phyloP scores from a whole-genome alignment of 1,140 invertebrate genomes.

The Adoxophyes honmai region DNA sequence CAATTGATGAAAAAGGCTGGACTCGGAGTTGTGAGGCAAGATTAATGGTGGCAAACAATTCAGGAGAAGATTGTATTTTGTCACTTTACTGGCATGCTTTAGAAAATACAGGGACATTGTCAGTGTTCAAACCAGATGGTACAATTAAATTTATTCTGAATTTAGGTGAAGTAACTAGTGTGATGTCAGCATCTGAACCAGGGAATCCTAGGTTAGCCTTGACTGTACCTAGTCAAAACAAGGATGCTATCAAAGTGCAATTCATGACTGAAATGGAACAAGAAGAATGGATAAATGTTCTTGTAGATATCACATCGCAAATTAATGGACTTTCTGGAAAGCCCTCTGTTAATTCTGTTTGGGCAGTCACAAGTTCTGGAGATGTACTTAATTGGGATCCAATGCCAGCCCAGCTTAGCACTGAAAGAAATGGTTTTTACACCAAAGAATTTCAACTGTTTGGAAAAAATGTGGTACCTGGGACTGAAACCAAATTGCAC shows the following conservation, averaged over 20 bases:
- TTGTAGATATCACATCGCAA: conserved; percentile 83
- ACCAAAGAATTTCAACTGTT: conserved; percentile 84
- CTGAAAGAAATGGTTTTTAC: conserved; percentile 71
- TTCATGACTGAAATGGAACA: conserved; percentile 88
- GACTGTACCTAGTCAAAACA: conserved; percentile 81
- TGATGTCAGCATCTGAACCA: conserved; percentile 86
- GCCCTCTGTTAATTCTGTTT: conserved; percentile 84
- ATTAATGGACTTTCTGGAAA: conserved; percentile 83
- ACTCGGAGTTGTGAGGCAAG: conserved; percentile 87
- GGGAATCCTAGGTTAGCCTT: conserved; percentile 84
- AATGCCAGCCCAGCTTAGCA: conserved; percentile 64
- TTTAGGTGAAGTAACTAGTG: conserved; percentile 85
- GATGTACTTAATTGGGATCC: conserved; percentile 90
- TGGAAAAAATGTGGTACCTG: conserved; percentile 79
- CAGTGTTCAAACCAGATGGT: conserved; percentile 86
- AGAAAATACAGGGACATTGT: conserved; percentile 85
- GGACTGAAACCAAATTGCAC: conserved; percentile 75
- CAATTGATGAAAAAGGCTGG: conserved; percentile 90
- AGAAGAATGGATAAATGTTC: conserved; percentile 91
- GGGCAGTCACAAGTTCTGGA: conserved; percentile 87
- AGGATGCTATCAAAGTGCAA: conserved; percentile 81
- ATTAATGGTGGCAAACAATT: conserved; percentile 78
- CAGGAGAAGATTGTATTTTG: conserved; percentile 85
- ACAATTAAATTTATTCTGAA: conserved; percentile 83
- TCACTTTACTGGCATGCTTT: conserved; percentile 86